phyloP scores from a whole-genome alignment of 2,888 invertebrate genomes.

The Rotaria sp. region DNA sequence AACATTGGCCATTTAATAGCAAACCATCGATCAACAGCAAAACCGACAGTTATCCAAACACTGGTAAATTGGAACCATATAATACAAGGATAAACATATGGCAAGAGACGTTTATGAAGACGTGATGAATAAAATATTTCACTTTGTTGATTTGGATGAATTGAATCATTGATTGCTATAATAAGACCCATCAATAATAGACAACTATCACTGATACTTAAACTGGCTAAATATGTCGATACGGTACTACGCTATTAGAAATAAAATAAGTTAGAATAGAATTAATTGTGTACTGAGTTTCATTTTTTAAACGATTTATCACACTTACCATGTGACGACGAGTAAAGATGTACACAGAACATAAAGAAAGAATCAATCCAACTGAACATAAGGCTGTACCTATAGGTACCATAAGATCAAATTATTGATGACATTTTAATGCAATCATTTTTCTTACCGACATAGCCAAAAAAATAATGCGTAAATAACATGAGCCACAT shows the following conservation, averaged over 20 bases:
- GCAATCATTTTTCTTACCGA: not conserved
- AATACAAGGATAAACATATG: constrained; percentile 31
- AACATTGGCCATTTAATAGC: constrained; percentile 38
- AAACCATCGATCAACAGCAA: constrained; percentile 36
- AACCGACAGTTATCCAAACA: constrained; percentile 36
- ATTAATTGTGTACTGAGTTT: not conserved
- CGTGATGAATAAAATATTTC: not conserved
- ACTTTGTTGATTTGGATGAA: not conserved
- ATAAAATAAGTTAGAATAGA: not conserved
- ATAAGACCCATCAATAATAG: not conserved
- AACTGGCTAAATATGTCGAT: not conserved
- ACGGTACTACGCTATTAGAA: not conserved
- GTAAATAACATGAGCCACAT: constrained; percentile 20
- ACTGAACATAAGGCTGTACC: not conserved
- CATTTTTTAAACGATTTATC: not conserved
- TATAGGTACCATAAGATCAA: not conserved
- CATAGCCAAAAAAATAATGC: constrained; percentile 14
- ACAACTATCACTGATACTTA: constrained; percentile 20
- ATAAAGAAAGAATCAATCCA: not conserved
- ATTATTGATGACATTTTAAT: too few relatives aligned
- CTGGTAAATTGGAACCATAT: constrained; percentile 39
- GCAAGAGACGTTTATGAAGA: constrained; percentile 20
- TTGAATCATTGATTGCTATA: not conserved
- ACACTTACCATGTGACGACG: not conserved
- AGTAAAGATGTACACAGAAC: not conserved